Evolutionary conservation across 2,888 invertebrate species (phyloP), one percentile per base, ranked within the genome.

Genomic region (Rhodophaea formosa): DNA sequence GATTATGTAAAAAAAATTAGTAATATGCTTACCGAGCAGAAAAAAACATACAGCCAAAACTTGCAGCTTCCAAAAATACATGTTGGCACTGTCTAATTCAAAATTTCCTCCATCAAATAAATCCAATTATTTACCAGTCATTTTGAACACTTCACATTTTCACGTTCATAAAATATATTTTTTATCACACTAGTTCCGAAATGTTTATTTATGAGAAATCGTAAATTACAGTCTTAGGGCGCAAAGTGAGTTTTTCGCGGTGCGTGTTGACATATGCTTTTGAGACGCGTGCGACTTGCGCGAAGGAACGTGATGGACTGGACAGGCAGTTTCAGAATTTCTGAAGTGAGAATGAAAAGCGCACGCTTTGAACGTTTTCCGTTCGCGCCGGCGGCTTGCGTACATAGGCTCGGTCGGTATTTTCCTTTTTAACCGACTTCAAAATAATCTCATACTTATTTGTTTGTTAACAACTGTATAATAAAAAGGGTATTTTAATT

Each of bases 21-120:
- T 6, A 14, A 14, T 7, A n/a, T 16, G 59, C 81, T 79, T 66
- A 82, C 81, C 77, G 46, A 77, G 60, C 49, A 75, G 64, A 55
- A 77, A 59, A 16, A 77, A 61, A 52, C 69, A 74, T 30, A 70
- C 60, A 12, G 66, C 64, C 63, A 75, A 74, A 63, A 75, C 46
- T 57, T 64, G 60, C 17, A 70, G 59, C 65, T 71, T 74, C 70
- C 69, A 69, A 59, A 64, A 62, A 71, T 62, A 65, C 80, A 79
- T 77, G 67, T 65, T 70, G 29, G 6, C 51, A 42, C 42, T 35
- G 12, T 47, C 15, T 30, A 56, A 56, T 56, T 53, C 32, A 7
- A 54, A 16, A 39, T 12, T 39, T 39, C 39, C 39, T n/a, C 39
- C 39, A 39, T 39, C 10, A 39, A 39, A 10, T 1, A 39, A 47